Conservation (phyloP, 2,113 vertebrate genomes). For the Istiophorus platypterus region DNA sequence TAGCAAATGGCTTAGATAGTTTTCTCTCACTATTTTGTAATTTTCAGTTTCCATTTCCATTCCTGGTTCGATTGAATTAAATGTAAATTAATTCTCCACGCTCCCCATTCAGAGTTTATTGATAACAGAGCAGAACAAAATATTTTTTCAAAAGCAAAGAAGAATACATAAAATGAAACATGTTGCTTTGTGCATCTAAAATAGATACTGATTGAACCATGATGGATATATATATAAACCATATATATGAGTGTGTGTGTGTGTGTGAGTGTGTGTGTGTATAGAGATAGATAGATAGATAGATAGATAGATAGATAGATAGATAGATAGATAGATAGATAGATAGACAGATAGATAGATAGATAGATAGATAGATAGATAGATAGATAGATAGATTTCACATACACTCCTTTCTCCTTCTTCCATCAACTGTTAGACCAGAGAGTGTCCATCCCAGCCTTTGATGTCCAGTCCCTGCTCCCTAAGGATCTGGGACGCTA, state of each 20-base stretch:
- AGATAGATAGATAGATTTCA: too few relatives aligned
- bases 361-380: too few relatives aligned
- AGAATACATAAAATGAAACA: neutral
- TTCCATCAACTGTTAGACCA: constrained; percentile 83
- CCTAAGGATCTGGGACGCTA: constrained; percentile 85
- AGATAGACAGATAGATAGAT: too few relatives aligned
- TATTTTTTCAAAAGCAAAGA: neutral
- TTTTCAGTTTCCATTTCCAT: neutral
- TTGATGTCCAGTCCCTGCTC: constrained; percentile 86
- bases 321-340: too few relatives aligned
- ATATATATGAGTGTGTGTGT: too few relatives aligned
- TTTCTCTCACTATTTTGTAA: neutral
- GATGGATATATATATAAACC: too few relatives aligned
- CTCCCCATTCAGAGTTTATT: neutral
- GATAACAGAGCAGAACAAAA: neutral
- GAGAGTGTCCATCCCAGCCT: constrained; percentile 84
- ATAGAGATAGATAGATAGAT: too few relatives aligned
- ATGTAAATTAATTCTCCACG: too few relatives aligned
- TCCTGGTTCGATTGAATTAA: too few relatives aligned
- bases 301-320: too few relatives aligned
- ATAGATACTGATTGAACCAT: too few relatives aligned
- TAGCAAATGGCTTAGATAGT: neutral
- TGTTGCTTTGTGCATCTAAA: neutral
- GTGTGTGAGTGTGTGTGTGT: too few relatives aligned
- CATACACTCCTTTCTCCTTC: neutral